These are phyloP conservation scores for Phoebastria nigripes DNA, from an alignment of 2,797 vertebrate genomes.

Conservation along the genomic window DNA sequence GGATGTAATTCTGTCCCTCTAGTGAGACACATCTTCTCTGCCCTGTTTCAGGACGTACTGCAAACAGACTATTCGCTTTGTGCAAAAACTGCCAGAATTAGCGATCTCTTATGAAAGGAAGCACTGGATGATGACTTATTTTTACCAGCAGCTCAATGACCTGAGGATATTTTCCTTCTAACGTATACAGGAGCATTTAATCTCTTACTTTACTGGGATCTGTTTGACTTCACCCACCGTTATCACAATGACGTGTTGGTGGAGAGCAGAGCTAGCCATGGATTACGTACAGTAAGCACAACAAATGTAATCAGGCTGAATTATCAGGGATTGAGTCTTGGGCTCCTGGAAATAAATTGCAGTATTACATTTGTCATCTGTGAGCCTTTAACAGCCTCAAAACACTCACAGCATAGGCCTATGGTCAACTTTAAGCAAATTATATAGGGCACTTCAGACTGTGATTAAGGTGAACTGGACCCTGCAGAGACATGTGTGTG, in stretches of 20 bases:
- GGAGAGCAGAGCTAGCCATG: not conserved
- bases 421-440: conserved; percentile 37
- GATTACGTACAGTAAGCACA: not conserved
- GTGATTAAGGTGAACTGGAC: not conserved
- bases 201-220: not conserved
- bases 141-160: not conserved
- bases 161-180: not conserved
- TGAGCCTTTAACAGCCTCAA: conserved; percentile 23
- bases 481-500: not conserved
- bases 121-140: not conserved
- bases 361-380: conserved; percentile 30
- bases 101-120: conserved; percentile 27
- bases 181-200: not conserved
- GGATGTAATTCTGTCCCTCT: not conserved
- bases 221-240: conserved; percentile 40
- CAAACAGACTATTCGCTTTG: not conserved
- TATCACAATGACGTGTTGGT: conserved; percentile 14
- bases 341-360: conserved; percentile 13
- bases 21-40: not conserved
- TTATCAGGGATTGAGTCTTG: not conserved
- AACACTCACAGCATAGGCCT: not conserved
- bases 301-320: conserved; percentile 12
- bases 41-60: not conserved
- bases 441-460: not conserved
- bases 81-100: not conserved